Conservation (phyloP, 23 tunicate genomes). For the Styela plicata region DNA sequence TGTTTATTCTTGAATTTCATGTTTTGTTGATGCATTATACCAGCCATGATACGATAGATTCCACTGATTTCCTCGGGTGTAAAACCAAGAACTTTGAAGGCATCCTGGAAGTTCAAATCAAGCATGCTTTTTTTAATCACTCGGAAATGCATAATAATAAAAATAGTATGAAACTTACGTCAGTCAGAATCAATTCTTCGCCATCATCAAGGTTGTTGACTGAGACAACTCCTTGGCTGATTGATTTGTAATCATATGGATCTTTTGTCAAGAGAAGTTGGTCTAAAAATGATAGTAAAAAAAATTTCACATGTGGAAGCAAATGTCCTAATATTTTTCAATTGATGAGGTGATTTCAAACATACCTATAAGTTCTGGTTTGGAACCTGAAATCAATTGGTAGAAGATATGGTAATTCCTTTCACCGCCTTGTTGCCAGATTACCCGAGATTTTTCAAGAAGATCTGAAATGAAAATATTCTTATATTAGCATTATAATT, state of each 20-base stretch:
- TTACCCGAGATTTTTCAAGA: constrained; percentile 94
- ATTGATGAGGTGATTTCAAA: background rate
- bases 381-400: constrained; percentile 80
- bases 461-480: constrained; percentile 34
- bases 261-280: constrained; percentile 36
- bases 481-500: no score
- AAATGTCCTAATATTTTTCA: background rate
- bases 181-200: constrained; percentile 34
- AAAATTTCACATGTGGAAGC: no score
- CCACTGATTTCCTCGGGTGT: constrained; percentile 81
- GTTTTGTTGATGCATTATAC: constrained; percentile 83
- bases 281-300: constrained; percentile 23
- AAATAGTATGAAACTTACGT: no score
- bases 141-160: no score
- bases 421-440: constrained; percentile 88
- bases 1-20: constrained; percentile 96
- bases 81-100: constrained; percentile 95
- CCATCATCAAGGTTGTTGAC: constrained; percentile 36
- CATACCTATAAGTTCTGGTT: constrained; percentile 88
- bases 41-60: constrained; percentile 89
- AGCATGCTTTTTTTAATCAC: no score
- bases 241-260: constrained; percentile 37
- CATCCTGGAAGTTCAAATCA: no score
- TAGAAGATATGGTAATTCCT: constrained; percentile 88
- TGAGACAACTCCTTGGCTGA: constrained; percentile 32